phyloP scores from a whole-genome alignment of 2,797 vertebrate species.

The Astyanax mexicanus region DNA sequence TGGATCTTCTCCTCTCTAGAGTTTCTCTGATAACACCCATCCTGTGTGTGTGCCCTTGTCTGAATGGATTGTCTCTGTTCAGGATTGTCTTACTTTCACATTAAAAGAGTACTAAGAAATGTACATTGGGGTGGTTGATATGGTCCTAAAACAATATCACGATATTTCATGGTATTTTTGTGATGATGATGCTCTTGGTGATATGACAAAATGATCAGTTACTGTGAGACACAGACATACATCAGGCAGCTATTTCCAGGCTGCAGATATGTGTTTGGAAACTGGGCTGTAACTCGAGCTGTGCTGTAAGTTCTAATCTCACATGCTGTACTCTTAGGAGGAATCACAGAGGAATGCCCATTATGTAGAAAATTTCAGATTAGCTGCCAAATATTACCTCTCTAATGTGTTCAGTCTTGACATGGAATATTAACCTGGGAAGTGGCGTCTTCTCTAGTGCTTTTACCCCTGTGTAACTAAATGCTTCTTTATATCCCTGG shows the following conservation, averaged over 20 bases:
- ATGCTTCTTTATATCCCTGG: neutral
- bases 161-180: too few species aligned
- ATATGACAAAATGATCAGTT: neutral
- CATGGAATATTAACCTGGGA: neutral
- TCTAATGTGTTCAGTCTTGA: neutral
- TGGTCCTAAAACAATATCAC: too few species aligned
- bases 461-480: neutral
- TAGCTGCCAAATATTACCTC: conserved; percentile 51
- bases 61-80: conserved; percentile 40
- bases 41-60: conserved; percentile 42
- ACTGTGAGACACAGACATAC: neutral
- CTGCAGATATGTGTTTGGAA: neutral
- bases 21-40: too few species aligned
- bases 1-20: too few species aligned
- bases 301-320: neutral
- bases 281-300: conserved; percentile 27
- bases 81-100: conserved; percentile 22
- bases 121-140: too few species aligned
- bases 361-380: conserved; percentile 47
- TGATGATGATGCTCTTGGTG: too few species aligned
- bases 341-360: conserved; percentile 52
- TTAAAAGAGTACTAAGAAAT: conserved; percentile 19
- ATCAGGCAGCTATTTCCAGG: neutral
- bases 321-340: neutral
- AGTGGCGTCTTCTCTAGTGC: neutral